Conservation (phyloP, 1,140 invertebrate species). For the Diuraphis noxia region DNA sequence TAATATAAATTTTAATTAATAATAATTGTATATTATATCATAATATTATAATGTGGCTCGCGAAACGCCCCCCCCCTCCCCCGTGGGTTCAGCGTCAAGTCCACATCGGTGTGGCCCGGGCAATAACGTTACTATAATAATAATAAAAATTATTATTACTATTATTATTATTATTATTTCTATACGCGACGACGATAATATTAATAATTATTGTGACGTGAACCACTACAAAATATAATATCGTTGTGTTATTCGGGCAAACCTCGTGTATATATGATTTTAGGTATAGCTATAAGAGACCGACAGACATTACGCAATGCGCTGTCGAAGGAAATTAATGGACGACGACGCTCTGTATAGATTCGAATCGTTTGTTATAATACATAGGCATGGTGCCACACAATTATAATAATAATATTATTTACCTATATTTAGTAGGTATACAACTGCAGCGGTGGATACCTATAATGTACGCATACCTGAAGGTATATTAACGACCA, state of each 20-base stretch:
- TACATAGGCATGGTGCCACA: not conserved
- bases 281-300: too few relatives aligned
- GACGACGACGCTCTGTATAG: not conserved
- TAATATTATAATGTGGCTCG: not conserved
- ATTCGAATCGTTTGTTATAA: not conserved
- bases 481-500: not conserved
- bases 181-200: not conserved
- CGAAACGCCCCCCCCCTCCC: not conserved
- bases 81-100: too few relatives aligned
- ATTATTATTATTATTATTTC: not conserved
- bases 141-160: not conserved
- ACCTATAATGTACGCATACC: not conserved
- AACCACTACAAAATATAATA: not conserved
- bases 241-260: not conserved
- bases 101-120: too few relatives aligned
- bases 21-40: not conserved
- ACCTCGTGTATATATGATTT: too few relatives aligned
- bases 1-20: not conserved
- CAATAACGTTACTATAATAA: too few relatives aligned
- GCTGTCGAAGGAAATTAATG: not conserved
- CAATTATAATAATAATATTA: not conserved
- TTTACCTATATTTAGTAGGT: too few relatives aligned
- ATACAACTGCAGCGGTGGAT: too few relatives aligned
- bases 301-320: not conserved
- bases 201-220: not conserved